These are phyloP conservation scores for Strix uralensis DNA, from an alignment of 2,113 vertebrate genomes.

Conservation along the genomic window DNA sequence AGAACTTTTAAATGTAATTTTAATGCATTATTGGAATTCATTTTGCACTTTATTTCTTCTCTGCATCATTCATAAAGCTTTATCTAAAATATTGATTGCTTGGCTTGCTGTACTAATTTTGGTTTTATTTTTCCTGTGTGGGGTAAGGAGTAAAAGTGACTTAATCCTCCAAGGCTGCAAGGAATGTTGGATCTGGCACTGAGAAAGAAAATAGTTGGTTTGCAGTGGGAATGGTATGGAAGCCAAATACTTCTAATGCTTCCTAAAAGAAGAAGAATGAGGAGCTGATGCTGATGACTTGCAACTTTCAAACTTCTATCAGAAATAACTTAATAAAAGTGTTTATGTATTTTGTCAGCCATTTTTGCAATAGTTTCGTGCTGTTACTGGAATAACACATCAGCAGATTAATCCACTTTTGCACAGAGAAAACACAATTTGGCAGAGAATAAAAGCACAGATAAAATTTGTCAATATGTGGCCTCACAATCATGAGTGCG, in stretches of 20 bases:
- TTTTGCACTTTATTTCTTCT: background rate
- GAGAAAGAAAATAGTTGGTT: conserved; percentile 40
- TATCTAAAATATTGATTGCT: conserved; percentile 23
- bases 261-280: conserved; percentile 43
- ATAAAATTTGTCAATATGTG: background rate
- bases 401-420: background rate
- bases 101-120: background rate
- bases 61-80: background rate
- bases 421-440: background rate
- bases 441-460: background rate
- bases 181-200: conserved; percentile 60
- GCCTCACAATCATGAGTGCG: background rate
- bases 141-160: conserved; percentile 46
- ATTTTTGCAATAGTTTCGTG: background rate
- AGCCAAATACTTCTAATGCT: conserved; percentile 54
- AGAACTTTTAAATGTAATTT: background rate
- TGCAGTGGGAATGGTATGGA: conserved; percentile 53
- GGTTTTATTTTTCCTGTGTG: conserved; percentile 34
- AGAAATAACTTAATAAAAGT: background rate
- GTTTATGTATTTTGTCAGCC: background rate
- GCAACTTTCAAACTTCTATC: background rate
- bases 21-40: background rate
- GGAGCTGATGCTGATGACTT: conserved; percentile 4
- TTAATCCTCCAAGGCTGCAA: conserved; percentile 43
- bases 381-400: background rate